Base-by-base conservation (phyloP, 2,888 invertebrate genomes). In the Drosophila rubida region DNA sequence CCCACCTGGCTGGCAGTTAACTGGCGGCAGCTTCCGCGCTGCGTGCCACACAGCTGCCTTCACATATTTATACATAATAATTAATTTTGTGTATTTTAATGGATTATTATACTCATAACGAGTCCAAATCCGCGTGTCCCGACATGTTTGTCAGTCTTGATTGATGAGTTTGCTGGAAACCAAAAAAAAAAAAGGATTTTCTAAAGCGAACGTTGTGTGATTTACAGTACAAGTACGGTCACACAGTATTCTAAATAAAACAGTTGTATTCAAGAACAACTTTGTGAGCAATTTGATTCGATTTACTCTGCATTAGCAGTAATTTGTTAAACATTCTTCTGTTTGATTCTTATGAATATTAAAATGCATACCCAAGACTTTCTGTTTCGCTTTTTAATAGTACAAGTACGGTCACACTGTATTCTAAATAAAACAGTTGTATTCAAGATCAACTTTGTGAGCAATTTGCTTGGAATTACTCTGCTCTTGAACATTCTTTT, bases 51-150 rank as follows among this genome's bases (percentile, higher is more conserved):
- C 61, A 59, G 48, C 42, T 62, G 55, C 71, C 66, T 76, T 46
- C 53, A 69, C 55, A 67, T 63, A 70, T 54, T 53, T 86, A 80
- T 82, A 77, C 88, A 90, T 82, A 89, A 89, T 87, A 91, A 91
- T 91, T 91, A 91, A 91, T 91, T 90, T 88, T 69, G 80, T 69
- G 80, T 77, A 76, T 83, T 84, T 86, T 81, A 87, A 81, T 80
- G 86, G 81, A 77, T 83, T 81, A 74, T 74, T 69, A 67, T 64
- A 57, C 55, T 54, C 59, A 48, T 30, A 61, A 11, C 35, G 22
- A 48, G 42, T 16, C 11, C 27, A 80, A 71, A 80, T 80, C 67
- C 55, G 61, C 60, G 59, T 57, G 13, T 30, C 42, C 51, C 48
- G 59, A 50, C 66, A 63, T 62, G 23, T 59, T 76, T 57, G 22